phyloP scores from a whole-genome alignment of 2,888 invertebrate genomes.

The Spisula solida region DNA sequence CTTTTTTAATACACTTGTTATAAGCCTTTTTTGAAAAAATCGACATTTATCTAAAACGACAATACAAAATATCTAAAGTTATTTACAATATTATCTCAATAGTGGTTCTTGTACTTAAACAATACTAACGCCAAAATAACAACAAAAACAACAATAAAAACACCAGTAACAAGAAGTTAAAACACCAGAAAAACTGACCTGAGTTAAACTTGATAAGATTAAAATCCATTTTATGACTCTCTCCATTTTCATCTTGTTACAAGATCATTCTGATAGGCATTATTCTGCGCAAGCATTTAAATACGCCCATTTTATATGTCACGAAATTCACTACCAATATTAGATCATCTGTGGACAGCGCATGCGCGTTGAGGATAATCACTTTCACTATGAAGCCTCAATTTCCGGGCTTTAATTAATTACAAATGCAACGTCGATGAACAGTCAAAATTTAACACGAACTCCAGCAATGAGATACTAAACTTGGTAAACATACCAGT shows the following conservation, averaged over 20 bases:
- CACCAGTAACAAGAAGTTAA: too few species aligned
- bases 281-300: not conserved
- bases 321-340: not conserved
- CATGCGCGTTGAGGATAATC: not conserved
- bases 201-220: not conserved
- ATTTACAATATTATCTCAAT: too few species aligned
- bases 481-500: not conserved
- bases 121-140: not conserved
- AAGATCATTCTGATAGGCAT: not conserved
- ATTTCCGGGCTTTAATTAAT: not conserved
- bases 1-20: not conserved
- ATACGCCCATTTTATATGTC: constrained; percentile 5
- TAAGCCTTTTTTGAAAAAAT: not conserved
- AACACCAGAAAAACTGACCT: not conserved
- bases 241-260: not conserved
- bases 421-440: not conserved
- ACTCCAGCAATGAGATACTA: not conserved
- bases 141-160: too few species aligned
- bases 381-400: not conserved
- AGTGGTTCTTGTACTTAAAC: too few species aligned
- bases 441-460: not conserved
- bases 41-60: not conserved
- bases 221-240: not conserved
- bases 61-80: not conserved
- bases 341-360: not conserved